Evolutionary conservation across 2,888 invertebrate species (phyloP).

Genomic region (Lucinisca nassula): DNA sequence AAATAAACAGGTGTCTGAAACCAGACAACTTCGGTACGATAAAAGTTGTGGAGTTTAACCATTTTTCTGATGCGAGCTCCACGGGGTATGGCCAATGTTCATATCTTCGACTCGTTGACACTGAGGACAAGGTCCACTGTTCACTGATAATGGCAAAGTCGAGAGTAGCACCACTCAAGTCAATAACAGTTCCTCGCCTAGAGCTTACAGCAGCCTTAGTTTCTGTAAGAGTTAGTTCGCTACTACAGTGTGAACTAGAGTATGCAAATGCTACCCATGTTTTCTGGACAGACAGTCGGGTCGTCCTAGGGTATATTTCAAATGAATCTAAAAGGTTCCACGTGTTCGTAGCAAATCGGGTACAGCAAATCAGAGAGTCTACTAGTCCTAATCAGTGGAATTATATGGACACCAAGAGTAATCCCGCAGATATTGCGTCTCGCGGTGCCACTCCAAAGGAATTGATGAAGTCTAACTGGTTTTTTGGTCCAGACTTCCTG

Average conservation of each 20-base stretch:
- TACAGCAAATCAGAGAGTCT: constrained; percentile 68
- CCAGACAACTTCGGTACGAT: background rate
- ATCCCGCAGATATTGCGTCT: too few relatives aligned
- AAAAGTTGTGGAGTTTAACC: background rate
- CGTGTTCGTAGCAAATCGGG: constrained; percentile 74
- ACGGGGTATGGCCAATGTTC: constrained; percentile 69
- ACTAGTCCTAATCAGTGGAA: too few relatives aligned
- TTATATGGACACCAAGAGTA: too few relatives aligned
- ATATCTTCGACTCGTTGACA: constrained; percentile 54
- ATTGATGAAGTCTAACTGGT: too few relatives aligned
- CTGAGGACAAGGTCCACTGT: constrained; percentile 41
- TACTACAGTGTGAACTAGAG: constrained; percentile 8
- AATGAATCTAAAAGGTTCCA: constrained; percentile 71
- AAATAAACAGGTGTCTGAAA: constrained; percentile 14
- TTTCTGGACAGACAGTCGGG: constrained; percentile 71
- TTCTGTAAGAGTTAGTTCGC: constrained; percentile 14
- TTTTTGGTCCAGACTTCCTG: background rate
- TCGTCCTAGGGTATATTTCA: constrained; percentile 69
- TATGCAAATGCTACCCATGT: constrained; percentile 6
- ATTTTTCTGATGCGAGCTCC: constrained; percentile 37
- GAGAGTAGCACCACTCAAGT: constrained; percentile 58
- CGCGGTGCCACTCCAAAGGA: too few relatives aligned
- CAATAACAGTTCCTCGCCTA: constrained; percentile 43
- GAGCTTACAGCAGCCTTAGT: constrained; percentile 37
- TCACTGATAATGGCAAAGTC: constrained; percentile 67